phyloP scores from a whole-genome alignment of 2,888 invertebrate species.

The Mythimna ferrago region DNA sequence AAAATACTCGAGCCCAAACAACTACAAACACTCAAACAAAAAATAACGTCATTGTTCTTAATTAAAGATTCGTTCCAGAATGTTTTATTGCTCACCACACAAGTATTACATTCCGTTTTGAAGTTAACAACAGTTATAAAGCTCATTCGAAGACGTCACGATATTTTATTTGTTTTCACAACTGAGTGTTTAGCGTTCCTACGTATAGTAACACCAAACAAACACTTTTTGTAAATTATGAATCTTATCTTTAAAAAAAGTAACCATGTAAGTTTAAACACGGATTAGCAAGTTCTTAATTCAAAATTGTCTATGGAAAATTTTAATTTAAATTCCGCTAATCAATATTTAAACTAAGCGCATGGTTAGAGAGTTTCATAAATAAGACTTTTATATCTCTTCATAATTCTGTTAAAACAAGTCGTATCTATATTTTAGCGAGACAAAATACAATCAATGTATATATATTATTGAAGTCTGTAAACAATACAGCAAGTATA shows the following conservation, averaged over 20 bases:
- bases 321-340: no score
- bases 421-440: background rate
- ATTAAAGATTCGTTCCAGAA: conserved; percentile 71
- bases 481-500: conserved; percentile 70
- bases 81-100: conserved; percentile 60
- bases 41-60: conserved; percentile 60
- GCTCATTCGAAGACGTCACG: conserved; percentile 31
- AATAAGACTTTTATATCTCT: background rate
- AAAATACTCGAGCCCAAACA: conserved; percentile 33
- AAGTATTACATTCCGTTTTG: conserved; percentile 55
- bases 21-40: conserved; percentile 53
- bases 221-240: background rate
- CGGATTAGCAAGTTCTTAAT: no score
- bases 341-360: no score
- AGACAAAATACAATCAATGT: conserved; percentile 5
- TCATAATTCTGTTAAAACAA: background rate
- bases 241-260: background rate
- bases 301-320: no score
- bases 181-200: background rate
- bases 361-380: background rate
- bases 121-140: conserved; percentile 62
- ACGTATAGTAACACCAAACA: conserved; percentile 1
- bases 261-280: background rate
- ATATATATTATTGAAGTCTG: conserved; percentile 39
- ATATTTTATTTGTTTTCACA: conserved; percentile 32